Conservation (phyloP, 2,888 invertebrate species). For the Chydorus sphaericus region DNA sequence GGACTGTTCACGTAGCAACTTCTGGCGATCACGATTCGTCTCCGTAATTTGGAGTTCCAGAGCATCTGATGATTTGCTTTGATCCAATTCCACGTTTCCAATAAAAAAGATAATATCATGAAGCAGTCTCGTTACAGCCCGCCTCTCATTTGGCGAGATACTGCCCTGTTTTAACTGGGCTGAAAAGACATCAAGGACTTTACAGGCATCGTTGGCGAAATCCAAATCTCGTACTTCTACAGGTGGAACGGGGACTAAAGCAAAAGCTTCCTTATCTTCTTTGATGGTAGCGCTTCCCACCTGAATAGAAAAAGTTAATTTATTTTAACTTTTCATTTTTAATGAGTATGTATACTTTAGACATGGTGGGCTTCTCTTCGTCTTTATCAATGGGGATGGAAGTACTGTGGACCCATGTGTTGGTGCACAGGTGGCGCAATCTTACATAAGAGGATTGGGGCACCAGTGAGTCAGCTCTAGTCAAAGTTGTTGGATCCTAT, state of each 20-base stretch:
- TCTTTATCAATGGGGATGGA: slow-evolving; percentile 90
- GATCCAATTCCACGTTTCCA: slow-evolving; percentile 83
- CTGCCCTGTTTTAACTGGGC: slow-evolving; percentile 70
- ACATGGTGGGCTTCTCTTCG: slow-evolving; percentile 94
- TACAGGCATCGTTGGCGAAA: slow-evolving; percentile 98
- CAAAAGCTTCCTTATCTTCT: slow-evolving; percentile 98
- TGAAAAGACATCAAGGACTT: slow-evolving; percentile 70
- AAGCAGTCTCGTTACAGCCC: slow-evolving; percentile 67
- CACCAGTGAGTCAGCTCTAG: slow-evolving; percentile 84
- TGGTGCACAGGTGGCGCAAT: slow-evolving; percentile 81
- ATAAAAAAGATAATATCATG: slow-evolving; percentile 96
- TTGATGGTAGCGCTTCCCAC: slow-evolving; percentile 87
- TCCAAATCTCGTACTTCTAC: slow-evolving; percentile 95
- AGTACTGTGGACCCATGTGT: slow-evolving; percentile 96
- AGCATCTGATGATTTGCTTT: slow-evolving; percentile 84
- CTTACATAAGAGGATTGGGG: slow-evolving; percentile 90
- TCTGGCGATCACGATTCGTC: slow-evolving; percentile 88
- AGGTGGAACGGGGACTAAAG: slow-evolving; percentile 88
- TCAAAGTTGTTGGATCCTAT: slow-evolving; percentile 83
- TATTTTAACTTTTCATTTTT: not conserved
- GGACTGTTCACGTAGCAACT: slow-evolving; percentile 90
- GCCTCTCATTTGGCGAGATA: slow-evolving; percentile 82
- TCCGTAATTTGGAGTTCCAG: slow-evolving; percentile 74
- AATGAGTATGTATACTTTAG: slow-evolving; percentile 34
- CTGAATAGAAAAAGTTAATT: slow-evolving; percentile 33